Conservation (phyloP, 2,113 vertebrate species). For the Prionailurus viverrinus region DNA sequence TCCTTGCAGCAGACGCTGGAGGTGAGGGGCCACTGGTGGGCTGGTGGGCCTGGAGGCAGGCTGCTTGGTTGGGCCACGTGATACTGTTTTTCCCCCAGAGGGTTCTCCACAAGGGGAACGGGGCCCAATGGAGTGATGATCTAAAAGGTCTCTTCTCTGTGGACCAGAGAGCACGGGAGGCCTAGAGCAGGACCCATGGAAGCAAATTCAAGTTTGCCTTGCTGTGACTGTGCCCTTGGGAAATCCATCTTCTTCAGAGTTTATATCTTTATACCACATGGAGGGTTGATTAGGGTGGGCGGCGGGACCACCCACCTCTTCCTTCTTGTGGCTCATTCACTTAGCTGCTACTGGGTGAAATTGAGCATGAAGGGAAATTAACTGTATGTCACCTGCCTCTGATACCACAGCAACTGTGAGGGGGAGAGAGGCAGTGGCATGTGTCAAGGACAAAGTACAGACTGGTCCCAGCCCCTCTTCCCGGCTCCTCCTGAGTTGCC, state of each 20-base stretch:
- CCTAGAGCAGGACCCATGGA: not conserved
- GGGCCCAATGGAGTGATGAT: not conserved
- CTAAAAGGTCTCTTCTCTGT: not conserved
- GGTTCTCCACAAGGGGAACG: not conserved
- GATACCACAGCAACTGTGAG: not conserved
- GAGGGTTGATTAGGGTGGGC: not conserved
- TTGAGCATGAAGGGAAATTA: not conserved
- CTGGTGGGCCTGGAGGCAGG: not conserved
- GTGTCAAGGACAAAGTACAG: not conserved
- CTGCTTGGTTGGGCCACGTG: not conserved
- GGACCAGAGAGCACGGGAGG: not conserved
- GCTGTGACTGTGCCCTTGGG: not conserved
- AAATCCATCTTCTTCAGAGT: not conserved
- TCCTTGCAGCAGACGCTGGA: slow-evolving; percentile 94
- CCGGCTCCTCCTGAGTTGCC: not conserved
- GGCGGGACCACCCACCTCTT: not conserved
- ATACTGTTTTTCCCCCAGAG: not conserved
- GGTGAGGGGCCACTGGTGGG: slow-evolving; percentile 85
- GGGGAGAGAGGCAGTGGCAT: not conserved
- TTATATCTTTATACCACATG: slow-evolving; percentile 26
- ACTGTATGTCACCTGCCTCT: slow-evolving; percentile 20
- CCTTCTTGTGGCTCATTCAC: slow-evolving; percentile 41
- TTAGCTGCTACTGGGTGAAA: slow-evolving; percentile 12
- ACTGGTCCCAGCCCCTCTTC: not conserved
- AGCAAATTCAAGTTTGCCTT: not conserved